Evolutionary conservation across 2,888 invertebrate species (phyloP).

Genomic region (Volucella inanis): DNA sequence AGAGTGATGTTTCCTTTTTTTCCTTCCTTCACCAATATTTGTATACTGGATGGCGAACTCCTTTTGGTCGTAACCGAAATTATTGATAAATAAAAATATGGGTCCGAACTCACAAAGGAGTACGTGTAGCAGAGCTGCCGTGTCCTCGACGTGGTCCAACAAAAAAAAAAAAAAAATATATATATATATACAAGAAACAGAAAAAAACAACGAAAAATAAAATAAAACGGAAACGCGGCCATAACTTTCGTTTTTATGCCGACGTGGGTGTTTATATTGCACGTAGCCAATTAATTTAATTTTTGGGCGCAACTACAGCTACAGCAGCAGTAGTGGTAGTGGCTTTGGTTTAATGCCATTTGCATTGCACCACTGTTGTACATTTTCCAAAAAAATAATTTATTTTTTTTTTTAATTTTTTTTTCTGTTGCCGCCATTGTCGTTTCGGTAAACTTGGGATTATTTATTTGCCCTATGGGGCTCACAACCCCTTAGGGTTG

Average conservation of each 20-base stretch:
- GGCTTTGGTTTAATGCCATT: slow-evolving; percentile 75
- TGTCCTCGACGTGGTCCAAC: neutral
- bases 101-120: slow-evolving; percentile 36
- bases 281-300: slow-evolving; percentile 76
- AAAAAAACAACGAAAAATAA: slow-evolving; percentile 4
- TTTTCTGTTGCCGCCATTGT: slow-evolving; percentile 34
- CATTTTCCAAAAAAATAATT: neutral
- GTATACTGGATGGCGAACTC: slow-evolving; percentile 25
- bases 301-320: slow-evolving; percentile 61
- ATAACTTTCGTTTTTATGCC: slow-evolving; percentile 74
- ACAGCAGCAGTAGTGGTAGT: slow-evolving; percentile 61
- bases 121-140: slow-evolving; percentile 23
- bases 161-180: no score
- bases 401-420: slow-evolving; percentile 7
- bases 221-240: slow-evolving; percentile 46
- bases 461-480: slow-evolving; percentile 63
- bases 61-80: slow-evolving; percentile 64
- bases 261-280: slow-evolving; percentile 74
- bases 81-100: slow-evolving; percentile 74
- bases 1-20: slow-evolving; percentile 7
- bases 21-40: slow-evolving; percentile 36
- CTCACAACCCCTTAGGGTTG: neutral
- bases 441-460: slow-evolving; percentile 55
- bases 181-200: neutral
- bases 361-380: slow-evolving; percentile 68